Conservation (phyloP, 2,888 invertebrate species). For the Synergus itoensis region DNA sequence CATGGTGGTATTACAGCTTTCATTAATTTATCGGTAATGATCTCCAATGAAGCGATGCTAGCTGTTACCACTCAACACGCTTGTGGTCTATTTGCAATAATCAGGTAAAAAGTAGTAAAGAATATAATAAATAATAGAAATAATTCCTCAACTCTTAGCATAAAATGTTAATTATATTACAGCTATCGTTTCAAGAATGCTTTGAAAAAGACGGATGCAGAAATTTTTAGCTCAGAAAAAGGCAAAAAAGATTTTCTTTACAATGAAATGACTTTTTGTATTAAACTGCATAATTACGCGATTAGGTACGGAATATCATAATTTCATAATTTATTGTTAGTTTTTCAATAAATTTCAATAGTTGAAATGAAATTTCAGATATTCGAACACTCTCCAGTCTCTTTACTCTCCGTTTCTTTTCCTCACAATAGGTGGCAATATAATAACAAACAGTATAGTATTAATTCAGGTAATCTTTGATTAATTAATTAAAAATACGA, state of each 20-base stretch:
- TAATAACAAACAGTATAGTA: not conserved
- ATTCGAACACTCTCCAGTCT: not conserved
- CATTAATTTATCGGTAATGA: not conserved
- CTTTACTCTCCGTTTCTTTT: constrained; percentile 4
- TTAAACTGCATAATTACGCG: constrained; percentile 1
- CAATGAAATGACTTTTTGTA: not conserved
- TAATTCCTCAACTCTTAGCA: not conserved
- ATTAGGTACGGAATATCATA: not conserved
- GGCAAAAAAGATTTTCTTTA: not conserved
- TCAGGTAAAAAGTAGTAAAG: not conserved
- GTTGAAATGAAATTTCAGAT: not conserved
- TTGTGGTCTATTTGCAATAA: constrained; percentile 12
- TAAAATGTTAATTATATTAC: not conserved
- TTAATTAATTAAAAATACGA: not conserved
- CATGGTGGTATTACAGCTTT: not conserved
- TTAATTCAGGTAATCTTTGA: not conserved
- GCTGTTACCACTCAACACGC: constrained; percentile 8
- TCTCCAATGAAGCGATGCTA: not conserved
- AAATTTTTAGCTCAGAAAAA: not conserved
- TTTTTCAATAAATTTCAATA: not conserved
- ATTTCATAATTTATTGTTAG: not conserved
- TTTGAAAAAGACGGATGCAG: not conserved
- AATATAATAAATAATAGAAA: not conserved
- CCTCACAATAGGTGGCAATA: not conserved
- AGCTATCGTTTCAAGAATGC: constrained; percentile 16